These are phyloP conservation scores for Lemur catta DNA, from an alignment of 2,797 vertebrate genomes.

Conservation along the genomic window DNA sequence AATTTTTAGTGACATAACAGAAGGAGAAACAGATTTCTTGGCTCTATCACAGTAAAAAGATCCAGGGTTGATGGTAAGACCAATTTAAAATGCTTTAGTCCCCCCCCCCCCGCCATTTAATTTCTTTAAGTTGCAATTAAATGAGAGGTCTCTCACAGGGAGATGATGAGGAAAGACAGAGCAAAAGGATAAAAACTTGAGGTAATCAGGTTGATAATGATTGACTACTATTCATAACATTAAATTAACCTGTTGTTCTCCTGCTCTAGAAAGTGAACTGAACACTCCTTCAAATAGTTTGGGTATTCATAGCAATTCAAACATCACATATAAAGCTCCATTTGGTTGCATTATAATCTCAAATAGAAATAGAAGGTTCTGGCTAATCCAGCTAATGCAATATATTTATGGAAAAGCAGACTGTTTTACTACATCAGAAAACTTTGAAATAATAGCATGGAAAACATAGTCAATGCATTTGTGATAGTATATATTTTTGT, in stretches of 20 bases:
- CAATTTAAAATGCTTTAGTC: background rate
- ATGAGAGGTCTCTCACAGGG: background rate
- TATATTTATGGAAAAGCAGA: background rate
- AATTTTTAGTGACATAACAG: background rate
- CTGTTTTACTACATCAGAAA: too few relatives aligned
- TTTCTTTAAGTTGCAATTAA: background rate
- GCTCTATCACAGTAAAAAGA: background rate
- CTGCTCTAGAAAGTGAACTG: too few relatives aligned
- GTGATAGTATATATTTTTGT: too few relatives aligned
- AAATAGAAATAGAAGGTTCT: background rate
- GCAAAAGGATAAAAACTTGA: background rate
- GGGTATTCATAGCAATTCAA: too few relatives aligned
- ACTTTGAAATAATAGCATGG: too few relatives aligned
- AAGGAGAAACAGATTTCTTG: slow-evolving; percentile 26
- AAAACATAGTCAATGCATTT: too few relatives aligned
- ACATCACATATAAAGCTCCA: background rate
- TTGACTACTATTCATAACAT: too few relatives aligned
- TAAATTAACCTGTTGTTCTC: too few relatives aligned
- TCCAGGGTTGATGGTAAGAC: background rate
- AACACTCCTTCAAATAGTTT: too few relatives aligned
- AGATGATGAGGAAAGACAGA: background rate
- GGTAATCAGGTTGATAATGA: background rate
- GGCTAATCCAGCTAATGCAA: too few relatives aligned
- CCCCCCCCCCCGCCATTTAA: background rate
- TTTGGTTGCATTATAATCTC: background rate